A percentile compares a stretch with the other conserved stretches of the same genome.
Conservation (phyloP, 1,140 invertebrate genomes). For the Cephus cinctus region DNA sequence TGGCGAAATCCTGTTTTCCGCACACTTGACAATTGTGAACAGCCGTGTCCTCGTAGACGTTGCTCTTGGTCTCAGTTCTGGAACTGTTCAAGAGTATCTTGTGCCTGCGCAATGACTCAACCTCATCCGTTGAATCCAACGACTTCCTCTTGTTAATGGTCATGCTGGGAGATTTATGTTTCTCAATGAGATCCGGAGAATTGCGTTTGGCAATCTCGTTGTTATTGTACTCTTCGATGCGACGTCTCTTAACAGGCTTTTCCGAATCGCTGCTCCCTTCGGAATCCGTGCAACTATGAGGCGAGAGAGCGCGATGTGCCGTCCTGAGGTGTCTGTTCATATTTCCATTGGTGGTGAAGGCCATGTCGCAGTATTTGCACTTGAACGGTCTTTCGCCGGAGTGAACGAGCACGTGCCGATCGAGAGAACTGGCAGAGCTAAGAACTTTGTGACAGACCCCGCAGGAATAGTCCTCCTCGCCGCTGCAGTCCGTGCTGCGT, state of each 20-base stretch:
- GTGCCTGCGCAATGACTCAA: constrained; percentile 28
- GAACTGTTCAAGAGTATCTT: constrained; percentile 34
- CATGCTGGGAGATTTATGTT: constrained; percentile 17
- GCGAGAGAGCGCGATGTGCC: constrained; percentile 50
- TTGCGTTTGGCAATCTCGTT: constrained; percentile 47
- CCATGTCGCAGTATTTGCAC: constrained; percentile 75
- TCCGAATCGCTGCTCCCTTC: constrained; percentile 54
- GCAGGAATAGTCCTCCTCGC: constrained; percentile 49
- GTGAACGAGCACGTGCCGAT: constrained; percentile 74
- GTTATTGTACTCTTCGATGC: constrained; percentile 52
- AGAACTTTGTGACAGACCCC: constrained; percentile 58
- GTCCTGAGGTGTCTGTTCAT: constrained; percentile 84
- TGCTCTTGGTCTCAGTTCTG: constrained; percentile 18
- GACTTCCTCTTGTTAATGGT: constrained; percentile 34
- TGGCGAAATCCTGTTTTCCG: constrained; percentile 61
- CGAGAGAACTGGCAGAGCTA: constrained; percentile 75
- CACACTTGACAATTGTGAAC: constrained; percentile 60
- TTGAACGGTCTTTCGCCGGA: constrained; percentile 75
- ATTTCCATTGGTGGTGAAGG: constrained; percentile 86
- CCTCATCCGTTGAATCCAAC: constrained; percentile 23
- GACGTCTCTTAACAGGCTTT: constrained; percentile 44
- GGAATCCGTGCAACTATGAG: constrained; percentile 42
- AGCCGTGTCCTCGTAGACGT: not conserved
- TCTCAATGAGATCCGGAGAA: constrained; percentile 31
- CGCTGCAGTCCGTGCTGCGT: constrained; percentile 39